Percentiles rank a stretch among this genome's conserved stretches.
phyloP scores from a whole-genome alignment of 2,888 invertebrate genomes.

The Julus scandinavius region DNA sequence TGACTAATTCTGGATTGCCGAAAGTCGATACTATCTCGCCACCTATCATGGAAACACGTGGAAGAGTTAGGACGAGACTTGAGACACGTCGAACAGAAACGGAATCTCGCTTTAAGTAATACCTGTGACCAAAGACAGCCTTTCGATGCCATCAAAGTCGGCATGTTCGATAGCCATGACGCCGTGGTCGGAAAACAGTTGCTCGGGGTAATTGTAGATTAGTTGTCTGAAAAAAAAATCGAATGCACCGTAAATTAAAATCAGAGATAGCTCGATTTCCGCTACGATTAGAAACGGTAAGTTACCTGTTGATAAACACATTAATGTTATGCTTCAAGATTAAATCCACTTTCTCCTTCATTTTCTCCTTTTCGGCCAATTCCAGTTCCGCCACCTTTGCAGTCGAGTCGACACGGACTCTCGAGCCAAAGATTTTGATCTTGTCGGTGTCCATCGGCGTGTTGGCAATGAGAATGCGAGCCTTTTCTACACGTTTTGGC shows the following conservation, averaged over 20 bases:
- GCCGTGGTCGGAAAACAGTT: constrained; percentile 97
- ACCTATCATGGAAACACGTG: constrained; percentile 62
- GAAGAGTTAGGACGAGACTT: not conserved
- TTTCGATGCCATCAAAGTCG: constrained; percentile 98
- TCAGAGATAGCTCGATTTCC: not conserved
- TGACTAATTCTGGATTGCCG: constrained; percentile 90
- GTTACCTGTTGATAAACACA: constrained; percentile 93
- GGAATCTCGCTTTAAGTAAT: not conserved
- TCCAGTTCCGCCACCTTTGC: constrained; percentile 95
- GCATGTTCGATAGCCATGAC: constrained; percentile 99
- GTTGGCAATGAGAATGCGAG: constrained; percentile 96
- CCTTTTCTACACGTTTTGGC: constrained; percentile 94
- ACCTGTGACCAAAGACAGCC: constrained; percentile 95
- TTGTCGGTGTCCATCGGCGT: constrained; percentile 99
- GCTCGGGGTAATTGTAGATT: constrained; percentile 99
- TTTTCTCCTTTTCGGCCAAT: constrained; percentile 97
- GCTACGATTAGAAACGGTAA: not conserved
- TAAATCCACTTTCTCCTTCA: constrained; percentile 99
- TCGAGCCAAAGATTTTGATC: constrained; percentile 97
- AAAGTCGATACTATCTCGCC: constrained; percentile 99
- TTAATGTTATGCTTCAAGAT: constrained; percentile 94
- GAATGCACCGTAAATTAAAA: not conserved
- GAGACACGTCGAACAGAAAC: not conserved
- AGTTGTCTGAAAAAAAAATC: constrained; percentile 76
- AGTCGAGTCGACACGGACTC: constrained; percentile 73